Evolutionary conservation across 2,113 vertebrate genomes (phyloP), one percentile per base, ranked within the genome.

Genomic region (Ciconia stormi): DNA sequence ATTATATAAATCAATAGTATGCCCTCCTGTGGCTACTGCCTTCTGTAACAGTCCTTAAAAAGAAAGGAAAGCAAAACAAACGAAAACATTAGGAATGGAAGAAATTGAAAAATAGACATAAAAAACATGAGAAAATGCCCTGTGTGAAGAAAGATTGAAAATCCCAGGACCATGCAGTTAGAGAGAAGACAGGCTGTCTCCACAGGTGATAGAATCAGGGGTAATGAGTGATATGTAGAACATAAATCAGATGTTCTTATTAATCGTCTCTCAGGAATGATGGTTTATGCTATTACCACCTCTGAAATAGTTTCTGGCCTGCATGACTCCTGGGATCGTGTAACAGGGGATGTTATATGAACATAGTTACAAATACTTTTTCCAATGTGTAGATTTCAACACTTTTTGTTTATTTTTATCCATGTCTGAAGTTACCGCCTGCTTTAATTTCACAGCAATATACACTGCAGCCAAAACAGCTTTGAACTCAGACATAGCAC

Each of bases 371-470:
- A 93, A 70, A 86, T 26, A 56, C 8, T 4, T 83, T 83, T 84
- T 92, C n/a, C 56, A 56, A 40, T 79, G 80, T 59, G 52, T 81
- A 61, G 61, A 21, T 79, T 63, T 78, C 38, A 70, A 80, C 52
- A 84, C 3, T 50, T 93, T 81, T 89, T 79, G 19, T 82, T 53
- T 80, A 77, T 73, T 86, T 95, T 96, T 91, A 69, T 90, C 38
- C 9, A 25, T 61, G 27, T 69, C 56, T 90, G 80, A 92, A 87
- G 23, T 47, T 46, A 77, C 20, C 2, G 8, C 46, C 49, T 82
- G n/a, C 83, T 95, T 95, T 61, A 84, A 61, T 84, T 83, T 87
- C 42, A 52, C 62, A 93, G 62, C 34, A 88, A 58, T 93, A 61
- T 42, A 84, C 47, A 44, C 38, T 71, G 76, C 38, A 88, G 47